phyloP scores from a whole-genome alignment of 92 coral and sea anemone species.

The Parazoanthus atlanticus region DNA sequence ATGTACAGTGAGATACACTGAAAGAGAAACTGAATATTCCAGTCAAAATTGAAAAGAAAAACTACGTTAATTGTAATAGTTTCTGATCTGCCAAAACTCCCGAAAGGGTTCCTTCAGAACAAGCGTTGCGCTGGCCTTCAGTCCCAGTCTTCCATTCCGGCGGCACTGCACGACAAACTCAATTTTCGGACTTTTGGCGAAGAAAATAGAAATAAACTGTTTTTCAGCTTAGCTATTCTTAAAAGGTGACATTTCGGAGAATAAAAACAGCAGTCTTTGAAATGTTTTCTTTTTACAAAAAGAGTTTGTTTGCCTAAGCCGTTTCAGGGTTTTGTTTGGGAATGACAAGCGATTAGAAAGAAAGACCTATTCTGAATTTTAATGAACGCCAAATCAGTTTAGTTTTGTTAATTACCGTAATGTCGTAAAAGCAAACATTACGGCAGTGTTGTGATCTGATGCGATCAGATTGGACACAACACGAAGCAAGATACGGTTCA shows the following conservation, averaged over 20 bases:
- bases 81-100: too few species aligned
- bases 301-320: not conserved
- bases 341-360: not conserved
- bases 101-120: too few species aligned
- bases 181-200: not conserved
- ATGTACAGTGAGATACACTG: too few species aligned
- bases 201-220: too few species aligned
- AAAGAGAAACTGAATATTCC: too few species aligned
- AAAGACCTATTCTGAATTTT: not conserved
- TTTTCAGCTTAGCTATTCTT: too few species aligned
- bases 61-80: too few species aligned
- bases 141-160: not conserved
- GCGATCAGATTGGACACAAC: not conserved
- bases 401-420: constrained; percentile 10
- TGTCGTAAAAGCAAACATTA: constrained; percentile 10
- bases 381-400: constrained; percentile 3
- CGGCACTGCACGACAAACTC: not conserved
- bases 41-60: too few species aligned
- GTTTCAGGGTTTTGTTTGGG: not conserved
- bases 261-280: not conserved
- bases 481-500: not conserved
- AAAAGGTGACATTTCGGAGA: too few species aligned
- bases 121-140: too few species aligned
- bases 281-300: not conserved
- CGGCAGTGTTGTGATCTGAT: not conserved